Base-by-base conservation (phyloP, 2,888 invertebrate species). In the Callyntrura guangdongensis region DNA sequence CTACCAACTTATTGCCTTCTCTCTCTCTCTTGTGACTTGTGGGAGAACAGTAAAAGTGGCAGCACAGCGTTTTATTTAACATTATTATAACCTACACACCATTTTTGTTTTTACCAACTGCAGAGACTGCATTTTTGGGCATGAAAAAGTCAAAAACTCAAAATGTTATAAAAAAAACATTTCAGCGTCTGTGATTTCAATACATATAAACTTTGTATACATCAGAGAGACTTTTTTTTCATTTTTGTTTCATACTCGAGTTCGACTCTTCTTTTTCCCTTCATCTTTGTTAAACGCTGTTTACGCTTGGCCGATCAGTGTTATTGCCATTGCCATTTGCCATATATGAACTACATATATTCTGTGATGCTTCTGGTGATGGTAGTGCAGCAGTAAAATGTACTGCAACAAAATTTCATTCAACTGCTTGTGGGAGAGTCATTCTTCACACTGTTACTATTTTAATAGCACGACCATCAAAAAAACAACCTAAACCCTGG, bases 361-460 rank as follows among this genome's bases (percentile, higher is more conserved):
- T n/a, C n/a, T 36, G 36, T 36, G 36, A 36, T 36, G 36, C 36
- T 36, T 2, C 36, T 72, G 17, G 72, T 45, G 69, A 17, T 69
- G 69, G 8, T 45, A 17, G 2, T 8, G 14, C 72, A 74, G 59
- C 36, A 86, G 61, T 74, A 79, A 86, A 86, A 86, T n/a, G 79
- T 86, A 86, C 67, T 86, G 87, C 87, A 79, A 87, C 86, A 86
- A 56, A 85, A 14, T 72, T n/a, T 69, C 77, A 84, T 47, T 49
- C 84, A 72, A 56, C 20, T 67, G 25, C 49, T 36, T 72, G 27
- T 79, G 56, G 53, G 79, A 79, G 56, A 79, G 47, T 72, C 45
- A 72, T 72, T 47, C 72, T 72, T 72, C 72, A 72, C 72, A 72
- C 72, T 72, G 72, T 72, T 72, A 72, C 72, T 72, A 45, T 72